A percentile compares a stretch with the other conserved stretches of the same genome.
These are phyloP conservation scores for Synergus japonicus DNA, from an alignment of 2,888 invertebrate genomes.

Conservation along the genomic window DNA sequence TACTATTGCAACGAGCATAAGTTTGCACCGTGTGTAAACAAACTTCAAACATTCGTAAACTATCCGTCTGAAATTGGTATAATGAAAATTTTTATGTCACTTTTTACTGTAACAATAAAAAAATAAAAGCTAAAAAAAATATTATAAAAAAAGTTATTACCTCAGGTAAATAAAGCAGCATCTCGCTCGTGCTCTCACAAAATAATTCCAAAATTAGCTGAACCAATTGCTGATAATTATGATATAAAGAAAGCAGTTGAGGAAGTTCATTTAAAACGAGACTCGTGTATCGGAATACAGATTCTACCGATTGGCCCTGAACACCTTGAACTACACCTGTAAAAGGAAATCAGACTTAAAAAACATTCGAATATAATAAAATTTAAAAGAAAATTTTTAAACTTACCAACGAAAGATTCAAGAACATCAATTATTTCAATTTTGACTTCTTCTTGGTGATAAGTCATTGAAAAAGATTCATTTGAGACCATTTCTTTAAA, in stretches of 20 bases:
- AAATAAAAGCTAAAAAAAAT: not conserved
- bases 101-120: not conserved
- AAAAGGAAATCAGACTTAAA: slow-evolving; percentile 43
- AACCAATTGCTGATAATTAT: slow-evolving; percentile 89
- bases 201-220: slow-evolving; percentile 86
- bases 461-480: slow-evolving; percentile 79
- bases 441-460: slow-evolving; percentile 82
- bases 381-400: slow-evolving; percentile 30
- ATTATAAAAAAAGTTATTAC: slow-evolving; percentile 55
- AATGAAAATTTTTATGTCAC: slow-evolving; percentile 30
- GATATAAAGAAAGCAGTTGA: slow-evolving; percentile 85
- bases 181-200: slow-evolving; percentile 84
- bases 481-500: slow-evolving; percentile 80
- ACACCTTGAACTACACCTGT: slow-evolving; percentile 84
- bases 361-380: slow-evolving; percentile 17
- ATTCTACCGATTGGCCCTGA: slow-evolving; percentile 77
- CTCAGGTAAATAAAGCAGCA: slow-evolving; percentile 82
- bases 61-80: slow-evolving; percentile 78
- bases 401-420: slow-evolving; percentile 83
- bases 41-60: slow-evolving; percentile 83
- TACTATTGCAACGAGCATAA: slow-evolving; percentile 84
- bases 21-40: slow-evolving; percentile 85
- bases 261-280: slow-evolving; percentile 84
- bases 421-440: slow-evolving; percentile 86
- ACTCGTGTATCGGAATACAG: slow-evolving; percentile 81